Conservation (phyloP, 2,888 invertebrate species). For the Diplazon laetatorius region DNA sequence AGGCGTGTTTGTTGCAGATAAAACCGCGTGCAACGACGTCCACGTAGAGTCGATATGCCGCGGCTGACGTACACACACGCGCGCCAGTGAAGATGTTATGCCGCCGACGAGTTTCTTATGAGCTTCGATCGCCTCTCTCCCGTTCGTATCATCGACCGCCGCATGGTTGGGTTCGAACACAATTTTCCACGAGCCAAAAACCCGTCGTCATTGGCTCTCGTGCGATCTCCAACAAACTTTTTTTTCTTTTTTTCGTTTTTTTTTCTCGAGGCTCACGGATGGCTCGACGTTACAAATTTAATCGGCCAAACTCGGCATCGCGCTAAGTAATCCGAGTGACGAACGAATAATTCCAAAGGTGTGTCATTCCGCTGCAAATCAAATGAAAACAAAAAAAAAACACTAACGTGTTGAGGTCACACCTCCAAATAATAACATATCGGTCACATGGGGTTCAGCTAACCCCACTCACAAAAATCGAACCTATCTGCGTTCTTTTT, state of each 20-base stretch:
- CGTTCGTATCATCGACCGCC: constrained; percentile 4
- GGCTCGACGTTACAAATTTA: constrained; percentile 23
- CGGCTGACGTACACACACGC: constrained; percentile 27
- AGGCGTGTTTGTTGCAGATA: constrained; percentile 23
- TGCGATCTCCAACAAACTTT: not conserved
- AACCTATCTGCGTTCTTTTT: no score
- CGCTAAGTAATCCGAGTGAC: no score
- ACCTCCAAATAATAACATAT: no score
- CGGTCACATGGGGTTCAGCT: no score
- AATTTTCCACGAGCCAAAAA: constrained; percentile 28
- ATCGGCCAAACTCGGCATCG: not conserved
- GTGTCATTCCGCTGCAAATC: constrained; percentile 29
- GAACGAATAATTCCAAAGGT: constrained; percentile 27
- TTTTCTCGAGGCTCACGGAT: constrained; percentile 22
- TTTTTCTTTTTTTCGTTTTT: not conserved
- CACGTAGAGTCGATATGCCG: constrained; percentile 32
- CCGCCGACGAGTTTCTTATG: constrained; percentile 44
- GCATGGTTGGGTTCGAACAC: constrained; percentile 43
- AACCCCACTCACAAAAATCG: no score
- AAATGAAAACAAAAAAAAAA: constrained; percentile 1
- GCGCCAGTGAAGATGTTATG: constrained; percentile 56
- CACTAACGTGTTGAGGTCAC: no score
- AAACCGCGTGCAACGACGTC: constrained; percentile 19
- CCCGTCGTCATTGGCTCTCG: constrained; percentile 34
- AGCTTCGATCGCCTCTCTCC: constrained; percentile 38